Evolutionary conservation across 1,140 invertebrate species (phyloP), one percentile per base, ranked within the genome.

Genomic region (Ylistrum balloti): DNA sequence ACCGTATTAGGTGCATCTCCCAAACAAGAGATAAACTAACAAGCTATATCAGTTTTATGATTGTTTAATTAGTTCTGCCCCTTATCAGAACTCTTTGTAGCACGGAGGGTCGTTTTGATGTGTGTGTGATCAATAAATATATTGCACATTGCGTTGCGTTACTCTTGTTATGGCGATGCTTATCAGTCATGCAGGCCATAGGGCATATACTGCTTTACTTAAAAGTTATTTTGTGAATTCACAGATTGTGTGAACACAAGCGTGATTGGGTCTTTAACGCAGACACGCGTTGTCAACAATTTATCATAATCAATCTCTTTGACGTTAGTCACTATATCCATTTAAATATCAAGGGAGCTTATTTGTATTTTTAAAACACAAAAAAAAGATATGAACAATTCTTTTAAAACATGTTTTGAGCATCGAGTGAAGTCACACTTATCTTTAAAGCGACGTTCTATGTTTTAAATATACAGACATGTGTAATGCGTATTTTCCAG

Each of bases 61-160:
- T 74, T 74, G 56, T 74, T 74, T 74, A 74, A 74, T 74, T n/a
- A 74, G 56, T 74, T 74, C 11, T 28, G 22, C n/a, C n/a, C 56
- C 56, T 74, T 74, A 74, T 74, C 56, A n/a, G 56, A 74, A 11
- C 56, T 74, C 56, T 74, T 74, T 74, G 56, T 74, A 74, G 56
- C 56, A 74, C 56, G 56, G 11, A 74, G 56, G 56, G 56, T 74
- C 56, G 56, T 74, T 74, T 74, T 74, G 56, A 74, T 74, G 56
- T 74, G 56, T n/a, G 56, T 17, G n/a, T 74, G 56, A 74, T 74
- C 56, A 28, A 74, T 74, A 74, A 28, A 11, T 74, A 28, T 74
- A 74, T 74, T 74, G 56, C 56, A 74, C 56, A 74, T 28, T 74
- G 56, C 56, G 56, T 74, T 74, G 56, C 56, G 56, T 74, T 74